Percentiles rank a stretch among this genome's conserved stretches.
Conservation (phyloP, 2,888 invertebrate species). For the Achlya flavicornis region DNA sequence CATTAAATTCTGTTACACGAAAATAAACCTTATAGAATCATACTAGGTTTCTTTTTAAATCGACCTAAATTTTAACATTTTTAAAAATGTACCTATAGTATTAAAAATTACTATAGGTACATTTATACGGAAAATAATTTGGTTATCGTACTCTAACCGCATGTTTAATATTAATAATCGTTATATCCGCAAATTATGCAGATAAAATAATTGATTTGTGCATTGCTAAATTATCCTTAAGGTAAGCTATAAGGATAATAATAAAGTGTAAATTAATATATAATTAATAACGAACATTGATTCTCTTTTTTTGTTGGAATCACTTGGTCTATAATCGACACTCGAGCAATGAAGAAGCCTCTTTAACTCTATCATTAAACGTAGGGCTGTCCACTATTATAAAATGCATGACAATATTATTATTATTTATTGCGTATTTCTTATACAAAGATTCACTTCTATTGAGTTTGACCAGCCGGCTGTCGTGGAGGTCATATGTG, state of each 20-base stretch:
- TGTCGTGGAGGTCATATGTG: too few species aligned
- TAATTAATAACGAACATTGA: neutral
- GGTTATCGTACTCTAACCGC: neutral
- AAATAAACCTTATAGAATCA: too few species aligned
- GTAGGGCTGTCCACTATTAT: neutral
- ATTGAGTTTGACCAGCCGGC: too few species aligned
- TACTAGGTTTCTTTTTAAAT: too few species aligned
- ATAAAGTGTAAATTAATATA: neutral
- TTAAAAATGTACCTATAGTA: too few species aligned
- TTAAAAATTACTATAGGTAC: neutral
- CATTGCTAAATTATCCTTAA: neutral
- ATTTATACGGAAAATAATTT: neutral
- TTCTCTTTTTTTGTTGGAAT: too few species aligned
- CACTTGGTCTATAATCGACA: neutral
- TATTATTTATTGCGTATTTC: too few species aligned
- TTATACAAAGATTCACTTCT: too few species aligned
- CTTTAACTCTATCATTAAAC: neutral
- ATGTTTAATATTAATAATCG: neutral
- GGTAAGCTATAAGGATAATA: neutral
- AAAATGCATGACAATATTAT: neutral
- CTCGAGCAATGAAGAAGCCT: neutral
- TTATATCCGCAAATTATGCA: neutral
- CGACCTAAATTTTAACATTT: too few species aligned
- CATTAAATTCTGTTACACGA: too few species aligned
- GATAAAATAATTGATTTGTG: neutral